phyloP scores from a whole-genome alignment of 2,113 vertebrate species.

The Isichthys henryi region DNA sequence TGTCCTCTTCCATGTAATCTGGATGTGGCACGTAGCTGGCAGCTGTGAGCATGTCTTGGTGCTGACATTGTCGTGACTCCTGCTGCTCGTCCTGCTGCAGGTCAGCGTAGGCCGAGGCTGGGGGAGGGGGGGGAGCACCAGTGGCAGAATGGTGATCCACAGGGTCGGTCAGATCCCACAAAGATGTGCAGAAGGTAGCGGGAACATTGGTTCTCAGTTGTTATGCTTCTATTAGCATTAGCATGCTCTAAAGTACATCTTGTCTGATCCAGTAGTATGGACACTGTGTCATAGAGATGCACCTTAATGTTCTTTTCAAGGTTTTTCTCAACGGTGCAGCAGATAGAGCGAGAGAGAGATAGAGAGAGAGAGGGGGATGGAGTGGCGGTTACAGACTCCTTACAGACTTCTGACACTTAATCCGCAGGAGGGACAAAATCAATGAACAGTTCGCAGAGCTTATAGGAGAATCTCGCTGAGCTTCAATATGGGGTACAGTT shows the following conservation, averaged over 20 bases:
- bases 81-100: slow-evolving; percentile 60
- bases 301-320: not conserved
- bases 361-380: not conserved
- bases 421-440: not conserved
- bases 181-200: not conserved
- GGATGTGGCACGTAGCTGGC: slow-evolving; percentile 64
- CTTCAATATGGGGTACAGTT: not conserved
- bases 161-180: not conserved
- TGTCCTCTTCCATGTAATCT: slow-evolving; percentile 68
- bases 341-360: not conserved
- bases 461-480: not conserved
- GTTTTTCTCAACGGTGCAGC: not conserved
- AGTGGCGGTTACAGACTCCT: not conserved
- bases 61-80: slow-evolving; percentile 24
- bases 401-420: not conserved
- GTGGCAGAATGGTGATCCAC: not conserved
- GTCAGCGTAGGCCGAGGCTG: slow-evolving; percentile 75
- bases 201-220: not conserved
- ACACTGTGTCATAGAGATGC: not conserved
- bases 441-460: not conserved
- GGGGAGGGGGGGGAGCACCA: slow-evolving; percentile 1
- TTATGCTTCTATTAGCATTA: not conserved
- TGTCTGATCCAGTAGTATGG: not conserved
- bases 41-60: slow-evolving; percentile 22
- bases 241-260: not conserved